Evolutionary conservation across 2,113 vertebrate species (phyloP), one percentile per base, ranked within the genome.

Genomic region (Formicarius rufipectus): DNA sequence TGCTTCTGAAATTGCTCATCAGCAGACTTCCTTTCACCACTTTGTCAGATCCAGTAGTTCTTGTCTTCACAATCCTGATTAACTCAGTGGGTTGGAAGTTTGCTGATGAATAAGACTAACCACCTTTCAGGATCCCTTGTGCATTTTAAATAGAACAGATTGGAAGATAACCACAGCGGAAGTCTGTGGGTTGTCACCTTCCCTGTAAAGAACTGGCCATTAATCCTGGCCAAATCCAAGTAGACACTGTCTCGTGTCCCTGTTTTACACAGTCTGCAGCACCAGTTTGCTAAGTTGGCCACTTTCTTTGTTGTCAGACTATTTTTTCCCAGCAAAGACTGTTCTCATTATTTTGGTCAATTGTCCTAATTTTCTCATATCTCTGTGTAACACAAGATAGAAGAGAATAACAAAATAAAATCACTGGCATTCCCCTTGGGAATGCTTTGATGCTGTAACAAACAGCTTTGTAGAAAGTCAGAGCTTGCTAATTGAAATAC

Each of bases 401-500:
- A 81, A 47, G 39, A 95, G 45, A 67, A 71, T 37, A 91, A 67
- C 59, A 77, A 71, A 93, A 56, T 40, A 77, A 66, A 84, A 59
- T 40, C 27, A 67, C 27, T 76, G 40, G 39, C 13, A 23, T 85
- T 83, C 31, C 87, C 21, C 10, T 60, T 30, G 59, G 92, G 68
- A 96, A n/a, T 0, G 1, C 82, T 96, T 96, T 93, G 90, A 92
- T 94, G 84, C 50, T 91, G 67, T 80, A 84, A 71, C 82, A 94
- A 91, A 93, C 72, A 80, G 42, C 68, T 95, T 88, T 86, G 50
- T 82, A 58, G 59, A 77, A 94, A 86, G 39, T 71, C 55, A 88
- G 37, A 93, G 56, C 75, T 84, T 35, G 27, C n/a, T 95, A 86
- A 94, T 84, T 88, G 85, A 90, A 95, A 84, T 88, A 79, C 53